These are phyloP conservation scores for Nysson spinosus DNA, from an alignment of 2,888 invertebrate genomes.

Conservation along the genomic window DNA sequence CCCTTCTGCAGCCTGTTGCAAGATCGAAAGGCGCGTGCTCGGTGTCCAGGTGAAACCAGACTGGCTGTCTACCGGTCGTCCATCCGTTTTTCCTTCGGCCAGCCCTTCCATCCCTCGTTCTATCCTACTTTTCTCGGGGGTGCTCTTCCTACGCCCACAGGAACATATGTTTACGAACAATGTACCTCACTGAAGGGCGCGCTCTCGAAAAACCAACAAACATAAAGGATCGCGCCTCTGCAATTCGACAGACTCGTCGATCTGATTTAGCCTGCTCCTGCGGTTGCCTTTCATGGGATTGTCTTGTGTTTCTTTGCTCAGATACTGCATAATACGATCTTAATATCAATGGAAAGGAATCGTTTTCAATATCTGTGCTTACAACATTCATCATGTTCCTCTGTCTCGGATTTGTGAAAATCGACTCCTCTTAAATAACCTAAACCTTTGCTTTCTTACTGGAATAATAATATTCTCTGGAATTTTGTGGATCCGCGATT, in stretches of 20 bases:
- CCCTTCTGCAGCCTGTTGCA: constrained; percentile 6
- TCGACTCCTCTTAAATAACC: no score
- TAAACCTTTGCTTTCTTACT: no score
- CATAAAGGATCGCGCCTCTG: constrained; percentile 47
- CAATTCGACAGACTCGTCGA: constrained; percentile 23
- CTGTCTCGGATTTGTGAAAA: no score
- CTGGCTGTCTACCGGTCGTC: constrained; percentile 35
- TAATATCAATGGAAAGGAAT: no score
- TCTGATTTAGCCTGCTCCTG: constrained; percentile 21
- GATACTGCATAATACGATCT: no score
- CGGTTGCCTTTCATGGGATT: background rate
- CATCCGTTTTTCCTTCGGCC: constrained; percentile 35
- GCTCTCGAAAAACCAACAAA: constrained; percentile 58
- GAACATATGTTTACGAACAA: constrained; percentile 67
- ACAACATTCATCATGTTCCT: no score
- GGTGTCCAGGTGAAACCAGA: constrained; percentile 61
- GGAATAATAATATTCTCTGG: no score
- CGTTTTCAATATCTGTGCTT: no score
- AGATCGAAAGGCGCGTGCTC: constrained; percentile 56
- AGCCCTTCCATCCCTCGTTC: constrained; percentile 11
- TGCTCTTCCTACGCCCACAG: constrained; percentile 42
- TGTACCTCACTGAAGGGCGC: constrained; percentile 33
- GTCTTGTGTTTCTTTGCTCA: constrained; percentile 16
- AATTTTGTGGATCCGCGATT: no score
- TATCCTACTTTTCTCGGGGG: background rate